Conservation (phyloP, 2,888 invertebrate species). For the Acronicta alni region DNA sequence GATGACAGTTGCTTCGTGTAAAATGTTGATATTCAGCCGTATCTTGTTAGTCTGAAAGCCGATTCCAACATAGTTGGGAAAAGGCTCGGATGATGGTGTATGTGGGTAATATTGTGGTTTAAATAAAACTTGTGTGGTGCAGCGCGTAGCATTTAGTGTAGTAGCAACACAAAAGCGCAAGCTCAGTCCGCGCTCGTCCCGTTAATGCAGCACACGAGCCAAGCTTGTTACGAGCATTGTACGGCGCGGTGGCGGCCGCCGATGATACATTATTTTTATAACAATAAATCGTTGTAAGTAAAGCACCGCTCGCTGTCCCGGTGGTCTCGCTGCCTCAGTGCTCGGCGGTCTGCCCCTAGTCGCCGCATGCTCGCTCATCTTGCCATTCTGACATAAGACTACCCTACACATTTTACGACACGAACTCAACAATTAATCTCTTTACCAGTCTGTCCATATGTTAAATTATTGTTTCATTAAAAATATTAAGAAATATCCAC, state of each 20-base stretch:
- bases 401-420: conserved; percentile 49
- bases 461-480: conserved; percentile 38
- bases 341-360: conserved; percentile 80
- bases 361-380: conserved; percentile 62
- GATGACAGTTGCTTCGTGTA: too few species aligned
- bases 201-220: conserved; percentile 77
- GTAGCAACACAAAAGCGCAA: conserved; percentile 43
- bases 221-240: conserved; percentile 86
- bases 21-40: too few species aligned
- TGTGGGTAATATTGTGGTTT: not conserved
- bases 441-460: conserved; percentile 31
- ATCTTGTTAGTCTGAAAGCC: too few species aligned
- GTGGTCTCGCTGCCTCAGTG: conserved; percentile 71
- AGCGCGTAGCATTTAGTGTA: conserved; percentile 50
- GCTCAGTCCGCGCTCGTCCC: conserved; percentile 67
- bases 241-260: conserved; percentile 69
- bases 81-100: too few species aligned
- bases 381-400: conserved; percentile 58
- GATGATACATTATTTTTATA: conserved; percentile 90
- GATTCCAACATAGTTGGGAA: too few species aligned
- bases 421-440: conserved; percentile 50
- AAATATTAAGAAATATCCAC: conserved; percentile 35
- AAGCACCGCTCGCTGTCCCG: conserved; percentile 81
- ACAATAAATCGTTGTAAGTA: conserved; percentile 88
- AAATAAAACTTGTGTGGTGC: not conserved